These are phyloP conservation scores for Drosophila tanythrix DNA, from an alignment of 2,888 invertebrate genomes.

Conservation along the genomic window DNA sequence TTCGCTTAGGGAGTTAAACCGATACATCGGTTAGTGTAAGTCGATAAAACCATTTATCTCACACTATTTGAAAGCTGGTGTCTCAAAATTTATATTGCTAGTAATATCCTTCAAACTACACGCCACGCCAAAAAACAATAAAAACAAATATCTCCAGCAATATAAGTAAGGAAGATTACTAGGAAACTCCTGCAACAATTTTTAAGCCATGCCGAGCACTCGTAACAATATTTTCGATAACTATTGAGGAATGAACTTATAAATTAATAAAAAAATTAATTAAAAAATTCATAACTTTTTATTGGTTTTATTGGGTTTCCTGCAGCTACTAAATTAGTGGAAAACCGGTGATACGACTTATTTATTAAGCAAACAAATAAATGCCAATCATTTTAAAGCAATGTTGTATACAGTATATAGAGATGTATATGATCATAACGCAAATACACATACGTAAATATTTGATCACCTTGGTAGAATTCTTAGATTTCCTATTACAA, in stretches of 20 bases:
- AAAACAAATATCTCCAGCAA: too few species aligned
- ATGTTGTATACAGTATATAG: neutral
- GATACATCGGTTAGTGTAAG: neutral
- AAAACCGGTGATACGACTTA: constrained; percentile 36
- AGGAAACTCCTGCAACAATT: neutral
- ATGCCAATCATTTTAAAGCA: constrained; percentile 16
- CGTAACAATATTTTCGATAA: neutral
- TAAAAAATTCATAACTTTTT: constrained; percentile 5
- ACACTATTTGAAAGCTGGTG: neutral
- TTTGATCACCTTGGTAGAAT: neutral
- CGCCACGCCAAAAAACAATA: too few species aligned
- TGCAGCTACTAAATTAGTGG: constrained; percentile 26
- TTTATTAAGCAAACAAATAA: neutral
- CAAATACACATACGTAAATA: neutral
- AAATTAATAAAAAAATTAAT: constrained; percentile 1
- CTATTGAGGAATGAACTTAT: neutral
- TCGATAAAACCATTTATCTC: neutral
- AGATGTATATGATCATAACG: neutral
- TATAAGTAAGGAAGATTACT: neutral
- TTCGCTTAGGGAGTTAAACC: neutral
- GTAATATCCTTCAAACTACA: neutral
- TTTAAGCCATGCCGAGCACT: neutral
- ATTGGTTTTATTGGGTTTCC: constrained; percentile 11
- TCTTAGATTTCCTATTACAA: neutral
- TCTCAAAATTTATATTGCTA: neutral